Evolutionary conservation across 2,797 vertebrate genomes (phyloP).

Genomic region (Glossophaga mutica): DNA sequence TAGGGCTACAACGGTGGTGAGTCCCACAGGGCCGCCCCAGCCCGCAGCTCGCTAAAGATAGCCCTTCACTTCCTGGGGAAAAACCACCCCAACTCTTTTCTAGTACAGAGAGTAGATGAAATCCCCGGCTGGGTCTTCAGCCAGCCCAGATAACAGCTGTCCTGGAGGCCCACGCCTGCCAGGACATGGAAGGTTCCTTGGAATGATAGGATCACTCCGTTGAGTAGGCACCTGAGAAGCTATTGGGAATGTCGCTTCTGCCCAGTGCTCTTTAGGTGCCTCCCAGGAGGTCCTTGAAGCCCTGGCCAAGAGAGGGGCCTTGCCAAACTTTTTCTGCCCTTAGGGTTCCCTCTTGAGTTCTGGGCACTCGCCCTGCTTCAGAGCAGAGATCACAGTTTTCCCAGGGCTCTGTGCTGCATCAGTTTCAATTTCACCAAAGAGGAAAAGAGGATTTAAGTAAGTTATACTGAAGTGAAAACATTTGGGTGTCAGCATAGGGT

Average conservation of each 20-base stretch:
- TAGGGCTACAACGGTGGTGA: slow-evolving; percentile 14
- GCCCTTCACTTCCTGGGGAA: slow-evolving; percentile 76
- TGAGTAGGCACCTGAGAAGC: slow-evolving; percentile 87
- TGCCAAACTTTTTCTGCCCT: neutral
- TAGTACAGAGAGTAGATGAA: neutral
- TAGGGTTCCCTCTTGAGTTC: neutral
- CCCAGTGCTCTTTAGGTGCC: slow-evolving; percentile 87
- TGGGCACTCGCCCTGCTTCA: neutral
- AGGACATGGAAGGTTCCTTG: slow-evolving; percentile 84
- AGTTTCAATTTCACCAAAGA: neutral
- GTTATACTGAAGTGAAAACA: neutral
- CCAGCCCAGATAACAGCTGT: neutral
- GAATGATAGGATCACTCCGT: slow-evolving; percentile 99
- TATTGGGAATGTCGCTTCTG: slow-evolving; percentile 98
- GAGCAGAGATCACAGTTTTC: neutral
- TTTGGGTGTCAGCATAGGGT: neutral
- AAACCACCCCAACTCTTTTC: slow-evolving; percentile 63
- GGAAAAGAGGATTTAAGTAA: neutral
- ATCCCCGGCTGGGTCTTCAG: neutral
- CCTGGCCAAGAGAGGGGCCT: neutral
- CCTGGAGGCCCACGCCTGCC: neutral
- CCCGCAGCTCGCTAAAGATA: slow-evolving; percentile 72
- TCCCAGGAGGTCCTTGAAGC: slow-evolving; percentile 11
- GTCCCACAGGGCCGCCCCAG: slow-evolving; percentile 44
- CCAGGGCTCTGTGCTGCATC: neutral